These are phyloP conservation scores for Centropyge bicolor DNA, from an alignment of 2,797 vertebrate species.

Conservation along the genomic window DNA sequence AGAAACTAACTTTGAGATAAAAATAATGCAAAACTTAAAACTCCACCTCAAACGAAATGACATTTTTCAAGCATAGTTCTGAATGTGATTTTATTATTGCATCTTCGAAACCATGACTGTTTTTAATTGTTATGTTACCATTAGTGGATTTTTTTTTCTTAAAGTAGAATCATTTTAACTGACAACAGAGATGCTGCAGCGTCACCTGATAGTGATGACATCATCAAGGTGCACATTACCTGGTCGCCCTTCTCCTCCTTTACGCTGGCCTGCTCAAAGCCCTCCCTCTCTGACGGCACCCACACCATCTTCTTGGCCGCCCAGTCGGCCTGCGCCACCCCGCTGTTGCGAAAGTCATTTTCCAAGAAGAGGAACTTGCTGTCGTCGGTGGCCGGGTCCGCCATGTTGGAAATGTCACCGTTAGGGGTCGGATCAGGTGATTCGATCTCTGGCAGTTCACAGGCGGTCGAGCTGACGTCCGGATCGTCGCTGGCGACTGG, in stretches of 20 bases:
- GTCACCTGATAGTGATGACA: neutral
- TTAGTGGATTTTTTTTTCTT: no score
- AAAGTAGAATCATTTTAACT: no score
- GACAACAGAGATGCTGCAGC: neutral
- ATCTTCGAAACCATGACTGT: no score
- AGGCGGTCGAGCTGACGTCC: neutral
- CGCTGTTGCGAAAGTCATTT: conserved; percentile 90
- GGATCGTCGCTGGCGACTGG: neutral
- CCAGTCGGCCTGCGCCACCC: conserved; percentile 95
- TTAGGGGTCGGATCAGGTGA: neutral
- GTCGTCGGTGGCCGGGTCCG: conserved; percentile 86
- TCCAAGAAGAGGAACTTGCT: conserved; percentile 94
- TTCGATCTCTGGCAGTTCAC: neutral
- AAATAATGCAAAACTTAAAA: no score
- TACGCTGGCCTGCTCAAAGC: conserved; percentile 93
- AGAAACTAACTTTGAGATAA: no score
- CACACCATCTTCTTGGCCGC: conserved; percentile 94
- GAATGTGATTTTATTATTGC: no score
- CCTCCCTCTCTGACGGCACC: conserved; percentile 95
- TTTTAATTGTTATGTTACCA: no score
- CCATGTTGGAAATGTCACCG: conserved; percentile 85
- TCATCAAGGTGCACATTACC: conserved; percentile 51
- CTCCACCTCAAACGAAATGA: no score
- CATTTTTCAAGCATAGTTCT: no score
- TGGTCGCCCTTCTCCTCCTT: conserved; percentile 96